Evolutionary conservation across 2,888 invertebrate species (phyloP).

Genomic region (Epirrhoe alternata): DNA sequence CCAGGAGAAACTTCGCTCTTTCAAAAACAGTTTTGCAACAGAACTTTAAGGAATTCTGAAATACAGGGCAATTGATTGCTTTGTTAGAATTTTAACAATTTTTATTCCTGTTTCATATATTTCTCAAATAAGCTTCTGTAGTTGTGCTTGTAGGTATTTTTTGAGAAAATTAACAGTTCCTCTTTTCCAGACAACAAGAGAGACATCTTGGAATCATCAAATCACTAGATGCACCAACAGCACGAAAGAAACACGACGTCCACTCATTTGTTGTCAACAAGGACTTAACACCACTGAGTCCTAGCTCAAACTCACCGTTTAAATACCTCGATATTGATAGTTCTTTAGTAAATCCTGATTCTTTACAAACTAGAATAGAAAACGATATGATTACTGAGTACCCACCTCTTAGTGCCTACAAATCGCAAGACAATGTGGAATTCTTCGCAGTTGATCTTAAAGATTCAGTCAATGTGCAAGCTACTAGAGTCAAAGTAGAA

Average conservation of each 20-base stretch:
- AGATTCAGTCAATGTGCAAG: slow-evolving; percentile 34
- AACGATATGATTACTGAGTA: slow-evolving; percentile 41
- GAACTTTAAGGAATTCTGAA: no score
- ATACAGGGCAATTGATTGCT: no score
- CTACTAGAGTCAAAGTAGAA: slow-evolving; percentile 64
- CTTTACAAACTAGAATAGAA: slow-evolving; percentile 40
- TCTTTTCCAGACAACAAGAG: slow-evolving; percentile 89
- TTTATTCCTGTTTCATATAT: no score
- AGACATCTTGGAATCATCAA: slow-evolving; percentile 90
- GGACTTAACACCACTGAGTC: slow-evolving; percentile 49
- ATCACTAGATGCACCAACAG: slow-evolving; percentile 75
- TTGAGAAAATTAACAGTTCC: neutral
- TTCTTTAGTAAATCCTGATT: slow-evolving; percentile 51
- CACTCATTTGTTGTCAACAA: slow-evolving; percentile 77
- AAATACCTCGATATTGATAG: slow-evolving; percentile 67
- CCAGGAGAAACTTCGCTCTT: no score
- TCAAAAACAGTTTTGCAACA: no score
- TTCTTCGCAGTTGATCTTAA: slow-evolving; percentile 57
- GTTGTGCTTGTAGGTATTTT: no score
- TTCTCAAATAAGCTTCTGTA: slow-evolving; percentile 2
- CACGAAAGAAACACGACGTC: slow-evolving; percentile 79
- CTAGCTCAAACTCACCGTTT: slow-evolving; percentile 58
- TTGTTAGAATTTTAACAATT: no score
- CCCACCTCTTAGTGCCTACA: slow-evolving; percentile 30
- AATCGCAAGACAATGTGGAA: slow-evolving; percentile 44